Conservation (phyloP, 2,797 vertebrate species). For the Choloepus didactylus region DNA sequence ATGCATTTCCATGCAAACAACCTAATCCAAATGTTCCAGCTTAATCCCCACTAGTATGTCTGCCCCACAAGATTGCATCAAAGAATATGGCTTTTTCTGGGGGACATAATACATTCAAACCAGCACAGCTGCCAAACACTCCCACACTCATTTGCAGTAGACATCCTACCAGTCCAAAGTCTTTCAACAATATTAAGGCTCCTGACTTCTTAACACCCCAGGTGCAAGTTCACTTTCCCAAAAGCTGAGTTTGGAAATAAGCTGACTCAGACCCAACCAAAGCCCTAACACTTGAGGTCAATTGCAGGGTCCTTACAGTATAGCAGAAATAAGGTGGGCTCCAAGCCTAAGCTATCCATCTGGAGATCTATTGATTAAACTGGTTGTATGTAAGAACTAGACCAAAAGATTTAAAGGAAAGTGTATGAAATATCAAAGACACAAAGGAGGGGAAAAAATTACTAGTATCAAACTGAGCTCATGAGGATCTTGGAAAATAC, state of each 20-base stretch:
- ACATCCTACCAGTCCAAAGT: not conserved
- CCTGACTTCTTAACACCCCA: not conserved
- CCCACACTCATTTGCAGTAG: conserved; percentile 35
- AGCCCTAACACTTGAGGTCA: not conserved
- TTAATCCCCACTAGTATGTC: no score
- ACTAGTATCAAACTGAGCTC: not conserved
- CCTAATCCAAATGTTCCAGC: no score
- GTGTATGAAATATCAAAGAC: conserved; percentile 1
- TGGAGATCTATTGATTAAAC: conserved; percentile 1
- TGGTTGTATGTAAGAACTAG: conserved; percentile 38
- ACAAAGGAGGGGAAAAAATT: not conserved
- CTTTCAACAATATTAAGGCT: not conserved
- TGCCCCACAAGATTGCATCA: no score
- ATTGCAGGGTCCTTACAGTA: not conserved
- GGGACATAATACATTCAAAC: no score
- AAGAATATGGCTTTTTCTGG: no score
- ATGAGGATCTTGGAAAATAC: conserved; percentile 7
- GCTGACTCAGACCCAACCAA: not conserved
- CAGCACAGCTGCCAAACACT: not conserved
- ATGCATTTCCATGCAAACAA: no score
- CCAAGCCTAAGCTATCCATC: not conserved
- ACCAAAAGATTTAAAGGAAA: conserved; percentile 46
- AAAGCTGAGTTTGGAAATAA: not conserved
- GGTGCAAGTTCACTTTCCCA: not conserved
- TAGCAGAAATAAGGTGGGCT: not conserved